Percentiles rank a stretch among this genome's conserved stretches.
Evolutionary conservation across 2,888 invertebrate genomes (phyloP).

Genomic region (Cheilosia soror): DNA sequence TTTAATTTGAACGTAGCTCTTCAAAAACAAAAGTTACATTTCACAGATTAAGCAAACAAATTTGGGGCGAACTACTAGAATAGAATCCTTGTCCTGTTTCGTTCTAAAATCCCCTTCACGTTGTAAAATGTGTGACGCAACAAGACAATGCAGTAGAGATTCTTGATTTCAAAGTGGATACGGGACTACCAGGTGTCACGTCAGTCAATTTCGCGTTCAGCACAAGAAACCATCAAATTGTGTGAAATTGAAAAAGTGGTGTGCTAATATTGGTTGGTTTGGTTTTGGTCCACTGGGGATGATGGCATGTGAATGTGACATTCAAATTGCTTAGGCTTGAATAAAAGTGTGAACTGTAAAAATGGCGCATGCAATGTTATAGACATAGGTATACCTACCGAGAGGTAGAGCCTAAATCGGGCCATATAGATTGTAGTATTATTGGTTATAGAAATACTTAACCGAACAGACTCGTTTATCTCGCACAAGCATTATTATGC

Average conservation of each 20-base stretch:
- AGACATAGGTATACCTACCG: too few species aligned
- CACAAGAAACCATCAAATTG: constrained; percentile 22
- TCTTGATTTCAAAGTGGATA: constrained; percentile 45
- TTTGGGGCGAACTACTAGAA: constrained; percentile 59
- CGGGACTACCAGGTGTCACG: constrained; percentile 46
- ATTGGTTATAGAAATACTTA: too few species aligned
- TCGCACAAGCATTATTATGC: constrained; percentile 1
- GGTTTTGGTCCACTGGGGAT: neutral
- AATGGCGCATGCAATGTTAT: neutral
- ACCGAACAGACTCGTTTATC: too few species aligned
- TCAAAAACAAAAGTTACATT: constrained; percentile 61
- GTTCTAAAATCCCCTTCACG: constrained; percentile 26
- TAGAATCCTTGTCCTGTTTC: constrained; percentile 38
- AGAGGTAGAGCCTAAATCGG: too few species aligned
- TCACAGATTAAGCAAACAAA: constrained; percentile 69
- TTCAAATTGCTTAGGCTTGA: constrained; percentile 16
- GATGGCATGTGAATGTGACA: constrained; percentile 5
- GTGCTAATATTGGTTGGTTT: neutral
- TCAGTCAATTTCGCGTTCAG: constrained; percentile 38
- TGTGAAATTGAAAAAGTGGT: neutral
- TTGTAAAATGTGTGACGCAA: constrained; percentile 44
- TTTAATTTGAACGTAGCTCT: constrained; percentile 66
- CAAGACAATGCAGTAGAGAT: constrained; percentile 39
- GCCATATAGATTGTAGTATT: too few species aligned
- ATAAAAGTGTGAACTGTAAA: constrained; percentile 11